phyloP scores from a whole-genome alignment of 1,140 invertebrate genomes.

The Chrysomallon squamiferum region DNA sequence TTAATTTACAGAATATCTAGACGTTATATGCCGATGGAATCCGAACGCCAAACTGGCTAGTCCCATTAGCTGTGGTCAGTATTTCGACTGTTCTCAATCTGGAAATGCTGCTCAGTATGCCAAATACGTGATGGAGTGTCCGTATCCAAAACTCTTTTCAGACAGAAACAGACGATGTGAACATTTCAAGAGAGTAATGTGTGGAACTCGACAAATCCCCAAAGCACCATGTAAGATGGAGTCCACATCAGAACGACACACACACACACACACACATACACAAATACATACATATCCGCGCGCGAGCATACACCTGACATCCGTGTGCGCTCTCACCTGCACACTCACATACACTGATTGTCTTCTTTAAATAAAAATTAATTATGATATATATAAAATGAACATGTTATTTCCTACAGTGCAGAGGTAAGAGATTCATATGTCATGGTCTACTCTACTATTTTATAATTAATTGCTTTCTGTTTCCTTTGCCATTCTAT shows the following conservation, averaged over 20 bases:
- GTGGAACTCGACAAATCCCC: not conserved
- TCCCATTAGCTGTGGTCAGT: constrained; percentile 4
- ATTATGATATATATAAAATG: no score
- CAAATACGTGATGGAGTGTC: constrained; percentile 11
- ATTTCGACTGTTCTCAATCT: constrained; percentile 4
- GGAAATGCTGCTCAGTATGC: not conserved
- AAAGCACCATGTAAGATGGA: constrained; percentile 4
- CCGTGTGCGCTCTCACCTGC: no score
- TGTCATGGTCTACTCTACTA: no score
- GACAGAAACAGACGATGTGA: not conserved
- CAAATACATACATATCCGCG: not conserved
- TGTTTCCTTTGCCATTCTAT: no score
- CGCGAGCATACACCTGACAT: not conserved
- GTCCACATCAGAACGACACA: not conserved
- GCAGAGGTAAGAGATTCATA: no score
- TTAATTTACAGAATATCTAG: not conserved
- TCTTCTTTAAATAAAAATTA: no score
- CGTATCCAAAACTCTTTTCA: constrained; percentile 9
- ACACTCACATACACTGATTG: no score
- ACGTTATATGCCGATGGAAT: constrained; percentile 1
- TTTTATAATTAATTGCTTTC: no score
- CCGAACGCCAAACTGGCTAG: constrained; percentile 2
- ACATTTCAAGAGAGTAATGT: not conserved
- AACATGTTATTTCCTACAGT: no score
- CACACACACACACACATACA: not conserved